phyloP scores from a whole-genome alignment of 2,888 invertebrate genomes.

The Chorisops tibialis region DNA sequence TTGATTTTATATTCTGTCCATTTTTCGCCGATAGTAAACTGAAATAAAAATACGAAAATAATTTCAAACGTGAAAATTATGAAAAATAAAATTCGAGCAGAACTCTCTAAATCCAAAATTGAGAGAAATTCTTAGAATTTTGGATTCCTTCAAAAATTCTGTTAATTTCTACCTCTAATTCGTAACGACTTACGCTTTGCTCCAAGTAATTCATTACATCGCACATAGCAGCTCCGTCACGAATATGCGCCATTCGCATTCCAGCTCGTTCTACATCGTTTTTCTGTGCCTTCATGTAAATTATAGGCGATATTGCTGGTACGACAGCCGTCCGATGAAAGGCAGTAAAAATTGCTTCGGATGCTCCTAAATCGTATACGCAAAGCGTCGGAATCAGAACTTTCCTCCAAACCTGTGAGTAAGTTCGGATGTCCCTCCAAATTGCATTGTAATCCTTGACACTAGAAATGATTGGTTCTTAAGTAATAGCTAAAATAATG shows the following conservation, averaged over 20 bases:
- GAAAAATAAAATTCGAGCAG: too few relatives aligned
- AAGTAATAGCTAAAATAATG: too few relatives aligned
- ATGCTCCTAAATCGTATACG: slow-evolving; percentile 69
- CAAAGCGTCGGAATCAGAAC: slow-evolving; percentile 68
- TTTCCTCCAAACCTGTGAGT: slow-evolving; percentile 61
- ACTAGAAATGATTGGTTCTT: too few relatives aligned
- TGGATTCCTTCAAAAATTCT: too few relatives aligned
- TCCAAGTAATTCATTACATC: slow-evolving; percentile 77
- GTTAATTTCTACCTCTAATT: too few relatives aligned
- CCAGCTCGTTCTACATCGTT: slow-evolving; percentile 75
- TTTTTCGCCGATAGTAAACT: slow-evolving; percentile 43
- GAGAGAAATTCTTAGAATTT: too few relatives aligned
- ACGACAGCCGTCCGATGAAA: slow-evolving; percentile 59
- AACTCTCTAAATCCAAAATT: too few relatives aligned
- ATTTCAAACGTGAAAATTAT: too few relatives aligned
- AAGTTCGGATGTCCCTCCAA: slow-evolving; percentile 66
- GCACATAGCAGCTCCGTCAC: slow-evolving; percentile 87
- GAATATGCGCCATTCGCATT: slow-evolving; percentile 79
- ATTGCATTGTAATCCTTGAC: slow-evolving; percentile 66
- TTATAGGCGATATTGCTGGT: slow-evolving; percentile 73
- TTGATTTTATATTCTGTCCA: slow-evolving; percentile 74
- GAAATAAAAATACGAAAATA: slow-evolving; percentile 12
- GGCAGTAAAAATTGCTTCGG: slow-evolving; percentile 64
- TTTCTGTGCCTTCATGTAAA: slow-evolving; percentile 82
- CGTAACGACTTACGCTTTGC: slow-evolving; percentile 60